A percentile compares a stretch with the other conserved stretches of the same genome.
Evolutionary conservation across 2,888 invertebrate genomes (phyloP).

Genomic region (Cyaniris semiargus): DNA sequence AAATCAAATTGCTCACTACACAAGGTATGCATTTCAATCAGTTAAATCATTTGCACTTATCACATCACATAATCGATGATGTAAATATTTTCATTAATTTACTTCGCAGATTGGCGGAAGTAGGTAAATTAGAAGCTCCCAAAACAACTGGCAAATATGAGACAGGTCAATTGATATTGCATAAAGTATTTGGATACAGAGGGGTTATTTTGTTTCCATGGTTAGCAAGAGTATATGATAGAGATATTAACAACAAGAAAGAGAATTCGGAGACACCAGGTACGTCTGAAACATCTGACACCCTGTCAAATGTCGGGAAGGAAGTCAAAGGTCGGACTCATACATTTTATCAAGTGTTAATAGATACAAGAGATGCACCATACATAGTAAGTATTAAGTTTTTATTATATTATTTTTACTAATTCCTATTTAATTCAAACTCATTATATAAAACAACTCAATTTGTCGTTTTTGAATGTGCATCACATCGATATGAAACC

Average conservation of each 20-base stretch:
- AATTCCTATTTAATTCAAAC: neutral
- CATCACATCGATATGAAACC: constrained; percentile 2
- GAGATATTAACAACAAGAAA: constrained; percentile 89
- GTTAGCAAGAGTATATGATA: constrained; percentile 96
- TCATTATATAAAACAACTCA: neutral
- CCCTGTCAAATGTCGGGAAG: constrained; percentile 83
- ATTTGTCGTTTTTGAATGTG: neutral
- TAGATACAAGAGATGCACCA: constrained; percentile 97
- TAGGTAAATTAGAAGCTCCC: constrained; percentile 93
- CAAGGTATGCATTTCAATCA: constrained; percentile 55
- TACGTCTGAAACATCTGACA: constrained; percentile 57
- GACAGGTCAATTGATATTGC: constrained; percentile 97
- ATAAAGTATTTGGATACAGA: constrained; percentile 97
- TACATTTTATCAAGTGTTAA: constrained; percentile 98
- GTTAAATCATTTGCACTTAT: neutral
- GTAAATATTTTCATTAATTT: constrained; percentile 38
- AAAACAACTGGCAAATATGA: constrained; percentile 95
- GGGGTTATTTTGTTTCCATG: constrained; percentile 98
- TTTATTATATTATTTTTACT: constrained; percentile 12
- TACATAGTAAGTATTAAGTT: constrained; percentile 88
- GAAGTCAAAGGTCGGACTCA: constrained; percentile 95
- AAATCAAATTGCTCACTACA: constrained; percentile 71
- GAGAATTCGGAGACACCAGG: constrained; percentile 67
- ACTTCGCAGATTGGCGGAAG: constrained; percentile 90
- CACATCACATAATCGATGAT: constrained; percentile 32